Evolutionary conservation across 2,888 invertebrate species (phyloP), one percentile per base, ranked within the genome.

Genomic region (Malthinus seriepunctatus): DNA sequence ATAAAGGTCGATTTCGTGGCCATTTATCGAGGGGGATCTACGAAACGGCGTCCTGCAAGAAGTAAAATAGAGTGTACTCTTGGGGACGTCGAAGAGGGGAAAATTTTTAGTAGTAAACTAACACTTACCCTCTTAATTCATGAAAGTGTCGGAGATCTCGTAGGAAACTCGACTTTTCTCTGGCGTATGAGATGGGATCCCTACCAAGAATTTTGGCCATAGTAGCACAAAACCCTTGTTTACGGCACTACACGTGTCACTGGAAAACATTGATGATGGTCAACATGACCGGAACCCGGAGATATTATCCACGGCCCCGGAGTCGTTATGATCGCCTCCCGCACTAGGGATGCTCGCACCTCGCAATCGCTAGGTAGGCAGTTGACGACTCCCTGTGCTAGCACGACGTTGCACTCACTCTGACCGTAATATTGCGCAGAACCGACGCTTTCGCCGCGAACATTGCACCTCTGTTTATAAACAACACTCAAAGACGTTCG

Each of bases 1-100:
- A 81, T 91, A 95, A 67, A 98, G 85, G 82, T 98, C 97, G 74
- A 98, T 87, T 79, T 93, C 91, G 73, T 89, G 87, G 56, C 97
- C 96, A 82, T 91, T 93, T 62, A 97, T 88, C 76, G 88, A 79
- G 79, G 85, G 81, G 67, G 83, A 79, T 71, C 88, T 88, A 78
- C 83, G 87, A 82, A 85, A 86, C 69, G 84, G 81, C 68, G 86
- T 85, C 71, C 83, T 82, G 64, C 71, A 81, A 76, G 42, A 69
- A 55, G 32, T 45, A 35, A 39, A 50, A 45, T 54, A 32, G 50
- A 54, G 59, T 59, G 47, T 53, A 46, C 47, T 46, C 44, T 51
- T 38, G 57, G 58, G 38, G 54, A 54, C 44, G 60, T 32, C 11
- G 61, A 56, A 56, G 54, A 49, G 51, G 52, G 56, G 56, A 32